These are phyloP conservation scores for Hartigia nigra DNA, from an alignment of 2,888 invertebrate species.

Conservation along the genomic window DNA sequence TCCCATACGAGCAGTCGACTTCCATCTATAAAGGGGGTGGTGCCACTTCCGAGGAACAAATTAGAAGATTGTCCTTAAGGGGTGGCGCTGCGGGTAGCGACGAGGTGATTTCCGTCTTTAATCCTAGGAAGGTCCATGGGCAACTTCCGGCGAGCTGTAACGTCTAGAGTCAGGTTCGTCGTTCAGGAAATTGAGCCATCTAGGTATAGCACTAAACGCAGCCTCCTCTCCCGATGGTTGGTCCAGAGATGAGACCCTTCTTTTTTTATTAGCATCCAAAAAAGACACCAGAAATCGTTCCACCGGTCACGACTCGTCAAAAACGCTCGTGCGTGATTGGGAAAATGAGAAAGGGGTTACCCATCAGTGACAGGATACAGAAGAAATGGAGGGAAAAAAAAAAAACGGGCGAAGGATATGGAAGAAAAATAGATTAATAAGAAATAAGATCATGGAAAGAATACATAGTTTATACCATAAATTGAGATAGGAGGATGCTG, in stretches of 20 bases:
- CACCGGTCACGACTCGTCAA: not conserved
- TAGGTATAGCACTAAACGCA: slow-evolving; percentile 11
- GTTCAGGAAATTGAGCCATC: slow-evolving; percentile 52
- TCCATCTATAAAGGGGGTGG: not conserved
- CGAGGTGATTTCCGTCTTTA: slow-evolving; percentile 38
- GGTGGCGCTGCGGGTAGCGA: slow-evolving; percentile 24
- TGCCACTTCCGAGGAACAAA: slow-evolving; percentile 27
- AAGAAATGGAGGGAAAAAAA: not conserved
- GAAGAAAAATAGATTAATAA: not conserved
- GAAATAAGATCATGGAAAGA: not conserved
- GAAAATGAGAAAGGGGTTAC: not conserved
- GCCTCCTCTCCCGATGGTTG: not conserved
- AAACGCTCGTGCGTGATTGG: not conserved
- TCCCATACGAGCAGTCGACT: not conserved
- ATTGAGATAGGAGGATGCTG: not conserved
- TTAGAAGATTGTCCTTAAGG: slow-evolving; percentile 28
- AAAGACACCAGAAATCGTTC: not conserved
- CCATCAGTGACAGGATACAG: not conserved
- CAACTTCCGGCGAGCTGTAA: slow-evolving; percentile 42
- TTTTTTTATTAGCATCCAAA: not conserved
- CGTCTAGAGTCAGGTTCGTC: slow-evolving; percentile 32
- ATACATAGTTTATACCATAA: not conserved
- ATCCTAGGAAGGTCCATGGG: slow-evolving; percentile 28
- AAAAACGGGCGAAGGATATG: no score
- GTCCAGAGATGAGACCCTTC: not conserved